phyloP scores from a whole-genome alignment of 2,797 vertebrate species.

The Tiaroga cobitis region DNA sequence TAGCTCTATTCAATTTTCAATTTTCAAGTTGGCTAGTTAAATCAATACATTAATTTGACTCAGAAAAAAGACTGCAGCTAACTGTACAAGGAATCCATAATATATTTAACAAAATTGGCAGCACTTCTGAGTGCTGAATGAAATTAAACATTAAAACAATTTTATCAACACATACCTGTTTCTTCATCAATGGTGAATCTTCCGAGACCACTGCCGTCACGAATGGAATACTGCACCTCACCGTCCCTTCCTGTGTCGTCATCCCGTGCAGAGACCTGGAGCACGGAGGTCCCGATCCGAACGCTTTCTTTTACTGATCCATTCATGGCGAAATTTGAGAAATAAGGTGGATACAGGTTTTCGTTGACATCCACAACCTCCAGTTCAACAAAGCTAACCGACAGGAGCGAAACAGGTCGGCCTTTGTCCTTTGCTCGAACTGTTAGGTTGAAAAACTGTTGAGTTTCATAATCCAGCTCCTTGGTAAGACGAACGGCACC shows the following conservation, averaged over 20 bases:
- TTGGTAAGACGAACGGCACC: conserved; percentile 91
- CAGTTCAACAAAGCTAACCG: conserved; percentile 91
- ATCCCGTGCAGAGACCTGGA: conserved; percentile 88
- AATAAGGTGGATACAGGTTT: conserved; percentile 93
- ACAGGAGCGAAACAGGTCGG: conserved; percentile 90
- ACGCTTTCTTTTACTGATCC: conserved; percentile 92
- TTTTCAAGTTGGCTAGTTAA: background rate
- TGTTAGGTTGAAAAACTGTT: conserved; percentile 95
- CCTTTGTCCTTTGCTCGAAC: conserved; percentile 95
- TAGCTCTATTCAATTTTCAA: background rate
- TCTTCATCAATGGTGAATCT: conserved; percentile 95
- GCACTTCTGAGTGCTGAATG: background rate
- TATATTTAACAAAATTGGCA: background rate
- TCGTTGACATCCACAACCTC: conserved; percentile 98
- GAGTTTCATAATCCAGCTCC: conserved; percentile 94
- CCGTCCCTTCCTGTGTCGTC: conserved; percentile 92
- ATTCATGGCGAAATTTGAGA: conserved; percentile 87
- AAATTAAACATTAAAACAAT: background rate
- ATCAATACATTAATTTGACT: background rate
- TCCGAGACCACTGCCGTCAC: conserved; percentile 94
- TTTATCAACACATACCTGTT: conserved; percentile 82
- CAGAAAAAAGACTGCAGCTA: background rate
- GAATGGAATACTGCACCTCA: conserved; percentile 94
- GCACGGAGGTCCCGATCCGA: conserved; percentile 88
- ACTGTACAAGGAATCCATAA: background rate